Evolutionary conservation across 2,797 vertebrate species (phyloP).

Genomic region (Cetoscarus ocellatus): DNA sequence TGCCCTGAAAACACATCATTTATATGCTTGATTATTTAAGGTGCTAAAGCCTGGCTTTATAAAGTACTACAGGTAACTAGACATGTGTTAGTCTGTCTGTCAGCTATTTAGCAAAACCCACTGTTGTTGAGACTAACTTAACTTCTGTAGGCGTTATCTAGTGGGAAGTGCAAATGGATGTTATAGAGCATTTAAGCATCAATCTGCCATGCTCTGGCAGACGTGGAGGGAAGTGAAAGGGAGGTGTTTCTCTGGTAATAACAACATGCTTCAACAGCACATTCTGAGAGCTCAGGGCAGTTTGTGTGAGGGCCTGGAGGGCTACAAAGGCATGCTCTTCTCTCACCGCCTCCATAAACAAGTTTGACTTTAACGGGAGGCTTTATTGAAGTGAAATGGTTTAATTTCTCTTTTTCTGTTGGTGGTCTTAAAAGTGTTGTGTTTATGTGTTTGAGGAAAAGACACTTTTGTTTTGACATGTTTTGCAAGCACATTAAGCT

Average conservation of each 20-base stretch:
- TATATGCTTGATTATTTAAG: no score
- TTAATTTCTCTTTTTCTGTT: constrained; percentile 14
- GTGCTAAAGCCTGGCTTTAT: background rate
- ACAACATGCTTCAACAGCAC: constrained; percentile 64
- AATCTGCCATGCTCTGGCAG: constrained; percentile 23
- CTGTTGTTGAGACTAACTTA: constrained; percentile 3
- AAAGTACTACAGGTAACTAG: background rate
- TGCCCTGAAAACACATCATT: no score
- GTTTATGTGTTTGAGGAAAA: constrained; percentile 12
- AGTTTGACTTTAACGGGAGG: constrained; percentile 3
- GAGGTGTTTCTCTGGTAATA: constrained; percentile 35
- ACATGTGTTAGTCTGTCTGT: background rate
- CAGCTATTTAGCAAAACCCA: background rate
- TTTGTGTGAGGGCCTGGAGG: constrained; percentile 14
- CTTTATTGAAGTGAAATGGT: constrained; percentile 12
- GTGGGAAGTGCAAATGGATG: constrained; percentile 24
- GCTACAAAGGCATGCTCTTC: constrained; percentile 21
- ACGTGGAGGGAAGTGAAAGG: constrained; percentile 28
- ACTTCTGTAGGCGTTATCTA: background rate
- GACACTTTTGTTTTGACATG: constrained; percentile 30
- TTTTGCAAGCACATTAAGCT: constrained; percentile 12
- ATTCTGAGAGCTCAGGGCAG: constrained; percentile 12
- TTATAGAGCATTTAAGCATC: constrained; percentile 50
- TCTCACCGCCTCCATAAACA: constrained; percentile 18
- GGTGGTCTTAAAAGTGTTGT: background rate